phyloP scores from a whole-genome alignment of 92 coral and sea anemone species.

The Isaurus tuberculatus region DNA sequence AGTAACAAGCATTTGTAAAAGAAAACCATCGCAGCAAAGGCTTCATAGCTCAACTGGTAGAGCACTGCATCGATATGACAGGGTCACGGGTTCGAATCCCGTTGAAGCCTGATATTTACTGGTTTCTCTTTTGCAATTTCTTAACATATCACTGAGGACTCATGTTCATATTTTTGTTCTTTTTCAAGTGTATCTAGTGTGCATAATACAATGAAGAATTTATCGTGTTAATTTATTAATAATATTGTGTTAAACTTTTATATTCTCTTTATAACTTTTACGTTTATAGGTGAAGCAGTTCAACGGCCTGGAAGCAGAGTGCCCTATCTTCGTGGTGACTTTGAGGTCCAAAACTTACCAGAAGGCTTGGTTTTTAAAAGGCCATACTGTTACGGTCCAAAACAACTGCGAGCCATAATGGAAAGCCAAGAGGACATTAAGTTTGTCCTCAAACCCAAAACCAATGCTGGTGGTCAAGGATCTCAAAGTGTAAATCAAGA shows the following conservation, averaged over 20 bases:
- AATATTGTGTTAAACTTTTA: background rate
- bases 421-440: constrained; percentile 5
- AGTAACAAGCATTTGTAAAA: background rate
- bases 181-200: background rate
- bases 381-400: constrained; percentile 15
- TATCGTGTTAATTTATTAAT: too few species aligned
- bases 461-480: background rate
- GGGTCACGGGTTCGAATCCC: background rate
- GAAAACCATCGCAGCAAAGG: background rate
- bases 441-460: background rate
- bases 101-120: too few species aligned
- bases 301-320: constrained; percentile 32
- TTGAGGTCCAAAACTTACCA: constrained; percentile 10
- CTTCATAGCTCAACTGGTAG: constrained; percentile 2
- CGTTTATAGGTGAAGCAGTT: constrained; percentile 9
- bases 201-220: background rate
- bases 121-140: background rate
- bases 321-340: constrained; percentile 14
- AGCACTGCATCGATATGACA: background rate
- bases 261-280: background rate
- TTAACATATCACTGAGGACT: background rate
- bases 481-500: constrained; percentile 30
- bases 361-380: background rate
- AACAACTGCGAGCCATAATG: constrained; percentile 13
- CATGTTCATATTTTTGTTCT: background rate